These are phyloP conservation scores for Andricus grossulariae DNA, from an alignment of 1,140 invertebrate genomes.

Conservation along the genomic window DNA sequence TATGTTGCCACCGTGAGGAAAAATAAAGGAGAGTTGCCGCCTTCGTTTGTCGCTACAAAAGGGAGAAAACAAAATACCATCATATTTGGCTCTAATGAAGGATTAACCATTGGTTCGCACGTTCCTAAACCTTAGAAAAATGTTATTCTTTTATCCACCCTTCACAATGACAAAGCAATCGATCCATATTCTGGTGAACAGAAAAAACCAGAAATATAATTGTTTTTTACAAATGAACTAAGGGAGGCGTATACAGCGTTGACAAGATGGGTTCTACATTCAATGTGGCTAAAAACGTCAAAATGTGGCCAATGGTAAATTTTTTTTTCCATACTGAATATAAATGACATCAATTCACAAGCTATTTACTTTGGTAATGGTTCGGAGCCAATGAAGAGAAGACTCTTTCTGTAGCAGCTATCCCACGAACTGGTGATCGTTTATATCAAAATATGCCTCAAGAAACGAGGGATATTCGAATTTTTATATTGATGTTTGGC, in stretches of 20 bases:
- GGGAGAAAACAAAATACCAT: background rate
- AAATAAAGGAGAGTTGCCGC: constrained; percentile 11
- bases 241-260: background rate
- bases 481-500: no score
- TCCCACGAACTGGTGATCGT: no score
- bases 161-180: no score
- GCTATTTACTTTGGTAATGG: no score
- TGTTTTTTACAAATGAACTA: background rate
- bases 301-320: background rate
- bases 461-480: no score
- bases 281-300: background rate
- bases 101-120: background rate
- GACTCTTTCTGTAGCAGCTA: no score
- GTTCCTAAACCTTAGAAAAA: no score
- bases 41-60: background rate
- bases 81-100: background rate
- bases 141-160: no score
- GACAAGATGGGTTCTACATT: background rate
- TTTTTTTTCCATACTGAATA: background rate
- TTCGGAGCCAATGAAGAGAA: no score
- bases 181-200: background rate
- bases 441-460: no score
- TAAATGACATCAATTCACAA: background rate
- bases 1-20: background rate
- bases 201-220: background rate